A percentile compares a stretch with the other conserved stretches of the same genome.
phyloP scores from a whole-genome alignment of 1,140 invertebrate genomes.

The Oncopodura yosiiana region DNA sequence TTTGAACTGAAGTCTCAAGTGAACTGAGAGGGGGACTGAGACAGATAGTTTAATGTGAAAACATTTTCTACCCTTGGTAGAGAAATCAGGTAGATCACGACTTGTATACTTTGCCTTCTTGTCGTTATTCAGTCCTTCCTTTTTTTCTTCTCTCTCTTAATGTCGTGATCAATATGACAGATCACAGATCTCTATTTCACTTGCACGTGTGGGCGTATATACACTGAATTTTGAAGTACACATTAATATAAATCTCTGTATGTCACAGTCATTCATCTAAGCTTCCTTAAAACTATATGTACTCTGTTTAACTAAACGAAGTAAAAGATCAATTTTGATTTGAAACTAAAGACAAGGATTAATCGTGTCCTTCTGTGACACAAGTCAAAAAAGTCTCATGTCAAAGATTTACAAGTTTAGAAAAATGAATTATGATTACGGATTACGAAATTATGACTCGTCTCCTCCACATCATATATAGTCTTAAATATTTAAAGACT shows the following conservation, averaged over 20 bases:
- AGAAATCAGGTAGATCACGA: slow-evolving; percentile 24
- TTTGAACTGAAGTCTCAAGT: not conserved
- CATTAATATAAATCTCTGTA: too few relatives aligned
- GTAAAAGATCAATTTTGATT: slow-evolving; percentile 18
- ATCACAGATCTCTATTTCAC: slow-evolving; percentile 19
- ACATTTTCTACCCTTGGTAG: slow-evolving; percentile 9
- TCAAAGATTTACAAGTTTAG: not conserved
- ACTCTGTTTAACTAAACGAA: not conserved
- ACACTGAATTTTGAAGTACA: too few relatives aligned
- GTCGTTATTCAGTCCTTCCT: slow-evolving; percentile 5
- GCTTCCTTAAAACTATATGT: not conserved
- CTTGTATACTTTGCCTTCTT: not conserved
- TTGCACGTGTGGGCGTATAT: slow-evolving; percentile 23
- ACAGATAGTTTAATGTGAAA: not conserved
- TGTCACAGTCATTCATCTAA: too few relatives aligned
- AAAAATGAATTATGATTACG: not conserved
- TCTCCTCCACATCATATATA: too few relatives aligned
- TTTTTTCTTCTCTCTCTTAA: too few relatives aligned
- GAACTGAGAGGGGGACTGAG: not conserved
- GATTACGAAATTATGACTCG: slow-evolving; percentile 2
- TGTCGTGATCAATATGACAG: slow-evolving; percentile 25
- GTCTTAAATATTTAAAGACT: too few relatives aligned
- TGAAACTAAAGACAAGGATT: slow-evolving; percentile 17
- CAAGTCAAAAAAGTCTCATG: not conserved
- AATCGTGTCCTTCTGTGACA: slow-evolving; percentile 4